phyloP scores from a whole-genome alignment of 2,113 vertebrate species.

The Bos javanicus region DNA sequence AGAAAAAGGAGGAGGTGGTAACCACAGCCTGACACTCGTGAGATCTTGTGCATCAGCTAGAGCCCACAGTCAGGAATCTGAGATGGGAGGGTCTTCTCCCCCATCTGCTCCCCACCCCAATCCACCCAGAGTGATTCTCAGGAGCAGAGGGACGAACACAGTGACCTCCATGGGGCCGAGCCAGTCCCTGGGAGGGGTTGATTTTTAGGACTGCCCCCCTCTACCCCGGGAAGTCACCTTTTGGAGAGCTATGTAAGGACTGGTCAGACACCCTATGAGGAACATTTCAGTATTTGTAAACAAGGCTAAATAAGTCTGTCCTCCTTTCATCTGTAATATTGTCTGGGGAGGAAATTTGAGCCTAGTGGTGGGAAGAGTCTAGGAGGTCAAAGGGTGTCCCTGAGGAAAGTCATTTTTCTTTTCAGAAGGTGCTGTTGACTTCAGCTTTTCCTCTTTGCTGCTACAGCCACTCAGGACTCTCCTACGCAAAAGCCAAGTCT shows the following conservation, averaged over 20 bases:
- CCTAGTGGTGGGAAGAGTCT: not conserved
- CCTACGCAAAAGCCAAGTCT: not conserved
- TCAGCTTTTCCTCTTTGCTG: not conserved
- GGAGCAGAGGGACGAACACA: not conserved
- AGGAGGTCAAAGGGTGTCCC: not conserved
- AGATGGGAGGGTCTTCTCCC: not conserved
- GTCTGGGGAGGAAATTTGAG: not conserved
- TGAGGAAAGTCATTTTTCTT: not conserved
- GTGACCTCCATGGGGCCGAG: not conserved
- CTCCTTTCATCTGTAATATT: not conserved
- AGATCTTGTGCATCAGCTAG: not conserved
- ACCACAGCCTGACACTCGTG: not conserved
- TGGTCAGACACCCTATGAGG: not conserved
- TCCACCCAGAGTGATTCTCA: not conserved
- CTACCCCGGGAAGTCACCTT: not conserved
- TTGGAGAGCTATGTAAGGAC: not conserved
- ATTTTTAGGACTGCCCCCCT: not conserved
- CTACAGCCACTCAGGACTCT: not conserved
- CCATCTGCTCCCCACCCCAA: not conserved
- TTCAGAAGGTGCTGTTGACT: not conserved
- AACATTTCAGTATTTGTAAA: not conserved
- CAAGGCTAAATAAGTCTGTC: not conserved
- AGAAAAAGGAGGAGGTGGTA: not conserved
- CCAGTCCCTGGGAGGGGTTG: not conserved
- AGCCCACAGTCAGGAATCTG: not conserved